Evolutionary conservation across 2,888 invertebrate genomes (phyloP).

Genomic region (Ceratothoa steindachneri): DNA sequence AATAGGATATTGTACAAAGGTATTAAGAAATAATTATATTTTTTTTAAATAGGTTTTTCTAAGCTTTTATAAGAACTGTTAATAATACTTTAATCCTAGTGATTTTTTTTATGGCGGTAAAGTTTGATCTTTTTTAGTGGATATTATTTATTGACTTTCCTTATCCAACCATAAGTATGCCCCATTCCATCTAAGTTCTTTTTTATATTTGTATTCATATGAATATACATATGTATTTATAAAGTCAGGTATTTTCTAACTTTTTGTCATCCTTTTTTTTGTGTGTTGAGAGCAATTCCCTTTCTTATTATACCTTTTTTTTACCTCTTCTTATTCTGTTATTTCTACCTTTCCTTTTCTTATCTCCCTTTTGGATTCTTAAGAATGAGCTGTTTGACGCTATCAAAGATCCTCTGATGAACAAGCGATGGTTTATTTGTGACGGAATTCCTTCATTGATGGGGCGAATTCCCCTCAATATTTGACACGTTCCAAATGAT

Average conservation of each 20-base stretch:
- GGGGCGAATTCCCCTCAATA: background rate
- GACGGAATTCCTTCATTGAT: too few relatives aligned
- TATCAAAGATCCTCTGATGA: too few relatives aligned
- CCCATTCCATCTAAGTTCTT: background rate
- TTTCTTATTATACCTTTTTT: background rate
- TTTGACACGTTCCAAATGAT: background rate
- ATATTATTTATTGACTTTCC: background rate
- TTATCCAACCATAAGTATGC: background rate
- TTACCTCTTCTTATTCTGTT: background rate
- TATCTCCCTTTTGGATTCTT: too few relatives aligned
- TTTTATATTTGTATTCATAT: background rate
- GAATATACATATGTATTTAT: background rate
- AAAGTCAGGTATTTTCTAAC: too few relatives aligned
- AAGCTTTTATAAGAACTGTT: background rate
- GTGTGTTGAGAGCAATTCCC: background rate
- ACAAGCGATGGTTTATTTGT: too few relatives aligned
- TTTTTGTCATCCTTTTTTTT: background rate
- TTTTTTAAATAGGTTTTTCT: background rate
- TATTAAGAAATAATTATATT: background rate
- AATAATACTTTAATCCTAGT: background rate
- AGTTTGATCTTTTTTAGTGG: background rate
- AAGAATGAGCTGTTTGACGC: too few relatives aligned
- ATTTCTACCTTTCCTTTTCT: background rate
- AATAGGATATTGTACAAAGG: background rate
- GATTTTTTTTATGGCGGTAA: background rate